Base-by-base conservation (phyloP, 2,797 vertebrate species). In the Melanotaenia boesemani region DNA sequence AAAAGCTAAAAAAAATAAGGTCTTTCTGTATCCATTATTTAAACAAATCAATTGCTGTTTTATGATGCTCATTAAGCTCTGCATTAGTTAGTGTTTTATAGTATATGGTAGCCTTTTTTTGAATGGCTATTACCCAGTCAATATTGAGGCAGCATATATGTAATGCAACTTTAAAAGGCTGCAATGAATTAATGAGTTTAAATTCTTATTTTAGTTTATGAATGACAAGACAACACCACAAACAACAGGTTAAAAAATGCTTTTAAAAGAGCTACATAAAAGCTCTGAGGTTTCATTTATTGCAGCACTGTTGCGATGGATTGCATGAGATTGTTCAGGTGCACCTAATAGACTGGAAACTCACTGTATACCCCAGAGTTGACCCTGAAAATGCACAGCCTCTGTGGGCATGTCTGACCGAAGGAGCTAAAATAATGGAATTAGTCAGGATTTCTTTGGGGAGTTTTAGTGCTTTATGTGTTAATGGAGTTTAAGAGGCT, bases 391-490 rank as follows among this genome's bases (percentile, higher is more conserved):
- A 75, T 41, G 67, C 62, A 66, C 79, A 44, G 64, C 82, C 86
- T 86, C 76, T 16, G 34, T 36, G 70, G 72, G 76, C 86, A 82
- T 75, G 63, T 86, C 48, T 74, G 69, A 79, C 77, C 83, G 74
- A 88, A 79, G 72, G 70, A 74, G 76, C 57, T 65, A 67, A 85
- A 84, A 76, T 78, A 88, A 85, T 76, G 67, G 76, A 83, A 86
- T 87, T 86, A 79, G 76, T 82, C 78, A 61, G 70, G 68, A 60
- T 81, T 83, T 82, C 70, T 80, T 50, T 39, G 18, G 66, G 66
- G 80, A 72, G 30, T 28, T 79, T 84, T 63, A 72, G 48, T 55
- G 66, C 69, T 83, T 72, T 66, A 44, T 73, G 72, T 70, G 67
- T 68, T 76, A 82, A 88, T 80, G 54, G 75, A 75, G 71, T 83